Percentiles rank a stretch among this genome's conserved stretches.
These are phyloP conservation scores for Danionella cerebrum DNA, from an alignment of 2,113 vertebrate genomes.

Conservation along the genomic window DNA sequence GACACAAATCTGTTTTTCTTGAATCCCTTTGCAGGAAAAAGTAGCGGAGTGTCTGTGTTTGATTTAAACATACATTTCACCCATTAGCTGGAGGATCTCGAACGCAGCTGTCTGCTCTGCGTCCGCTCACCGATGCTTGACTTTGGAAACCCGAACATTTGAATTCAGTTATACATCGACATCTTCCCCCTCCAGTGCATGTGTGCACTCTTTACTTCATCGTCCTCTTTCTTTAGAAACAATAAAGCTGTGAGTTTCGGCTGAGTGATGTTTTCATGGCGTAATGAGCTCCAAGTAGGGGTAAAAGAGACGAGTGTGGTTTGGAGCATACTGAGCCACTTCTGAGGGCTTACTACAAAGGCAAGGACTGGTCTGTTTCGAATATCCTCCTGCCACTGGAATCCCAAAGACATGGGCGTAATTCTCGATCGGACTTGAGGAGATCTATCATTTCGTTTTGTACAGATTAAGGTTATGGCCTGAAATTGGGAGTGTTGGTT, in stretches of 20 bases:
- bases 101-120: background rate
- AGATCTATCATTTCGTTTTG: constrained; percentile 38
- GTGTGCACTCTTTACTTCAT: background rate
- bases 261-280: constrained; percentile 19
- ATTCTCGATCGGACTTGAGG: constrained; percentile 31
- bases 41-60: constrained; percentile 12
- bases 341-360: constrained; percentile 36
- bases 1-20: constrained; percentile 14
- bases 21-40: constrained; percentile 24
- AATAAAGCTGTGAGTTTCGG: constrained; percentile 33
- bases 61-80: background rate
- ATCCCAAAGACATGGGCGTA: constrained; percentile 27
- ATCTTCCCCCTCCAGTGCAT: background rate
- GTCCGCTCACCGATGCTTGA: background rate
- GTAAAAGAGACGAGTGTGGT: constrained; percentile 33
- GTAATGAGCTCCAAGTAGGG: constrained; percentile 44
- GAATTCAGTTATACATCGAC: background rate
- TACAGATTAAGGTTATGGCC: background rate
- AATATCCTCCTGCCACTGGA: constrained; percentile 34
- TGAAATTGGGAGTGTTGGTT: constrained; percentile 9
- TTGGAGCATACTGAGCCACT: constrained; percentile 30
- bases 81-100: background rate
- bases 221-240: constrained; percentile 18
- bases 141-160: constrained; percentile 2
- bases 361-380: constrained; percentile 33